Base-by-base conservation (phyloP, 2,888 invertebrate species). In the Entomobrya proxima region DNA sequence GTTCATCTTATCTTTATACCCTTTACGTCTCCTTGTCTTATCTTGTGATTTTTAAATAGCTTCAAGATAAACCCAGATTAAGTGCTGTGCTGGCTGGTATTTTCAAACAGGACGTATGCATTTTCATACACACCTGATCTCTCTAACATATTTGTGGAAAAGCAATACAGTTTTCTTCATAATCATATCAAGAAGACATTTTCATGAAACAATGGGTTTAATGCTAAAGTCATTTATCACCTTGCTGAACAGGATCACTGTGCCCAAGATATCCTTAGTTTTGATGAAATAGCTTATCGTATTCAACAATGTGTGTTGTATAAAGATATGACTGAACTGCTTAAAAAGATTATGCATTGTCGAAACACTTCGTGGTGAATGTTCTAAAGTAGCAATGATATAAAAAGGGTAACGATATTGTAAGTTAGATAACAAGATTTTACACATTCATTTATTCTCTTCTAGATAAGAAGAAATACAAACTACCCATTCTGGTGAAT, bases 1-100 rank as follows among this genome's bases (percentile, higher is more conserved):
- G 83, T 83, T 83, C 77, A 83, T 77, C 77, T 83, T 83, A 83
- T 83, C 83, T 83, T 83, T 83, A 83, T 83, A 67, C 37, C 15
- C 76, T 82, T 76, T 69, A 76, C 27, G 37, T 82, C 75, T 75
- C 37, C 27, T 83, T 83, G 76, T 77, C 83, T 83, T 83, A 83
- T 83, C 82, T 82, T 61, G 30, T 44, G 32, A 32, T 74, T 74
- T 81, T 69, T 69, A 69, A 69, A 69, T 69, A 69, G 44, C 67
- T 67, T 67, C 7, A 15, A 11, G 55, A 55, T 55, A 24, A 18
- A 55, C 21, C 24, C n/a, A n/a, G n/a, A n/a, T n/a, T n/a, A n/a
- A n/a, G n/a, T n/a, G n/a, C n/a, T n/a, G n/a, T n/a, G n/a, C n/a
- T n/a, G n/a, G n/a, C n/a, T n/a, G n/a, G n/a, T n/a, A n/a, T n/a